Evolutionary conservation across 2,797 vertebrate species (phyloP).

Genomic region (Sebastes reedi): DNA sequence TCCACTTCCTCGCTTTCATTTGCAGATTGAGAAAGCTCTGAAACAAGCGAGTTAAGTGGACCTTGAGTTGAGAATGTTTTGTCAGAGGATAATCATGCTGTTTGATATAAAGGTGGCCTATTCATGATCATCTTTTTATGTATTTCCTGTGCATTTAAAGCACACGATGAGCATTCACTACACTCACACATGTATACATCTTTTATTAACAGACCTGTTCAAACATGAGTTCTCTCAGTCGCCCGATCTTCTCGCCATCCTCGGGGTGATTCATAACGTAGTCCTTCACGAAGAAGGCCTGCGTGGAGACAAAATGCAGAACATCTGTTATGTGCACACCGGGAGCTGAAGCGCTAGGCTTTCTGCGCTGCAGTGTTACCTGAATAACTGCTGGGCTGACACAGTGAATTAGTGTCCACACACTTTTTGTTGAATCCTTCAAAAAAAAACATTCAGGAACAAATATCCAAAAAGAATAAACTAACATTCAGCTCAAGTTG

Average conservation of each 20-base stretch:
- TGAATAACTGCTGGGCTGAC: conserved; percentile 57
- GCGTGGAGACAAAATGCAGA: conserved; percentile 55
- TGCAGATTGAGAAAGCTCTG: background rate
- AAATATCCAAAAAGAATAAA: conserved; percentile 9
- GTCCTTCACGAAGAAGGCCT: conserved; percentile 99
- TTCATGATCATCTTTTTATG: background rate
- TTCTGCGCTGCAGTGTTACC: conserved; percentile 36
- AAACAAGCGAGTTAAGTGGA: background rate
- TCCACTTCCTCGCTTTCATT: background rate
- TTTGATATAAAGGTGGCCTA: background rate
- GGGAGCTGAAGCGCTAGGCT: conserved; percentile 24
- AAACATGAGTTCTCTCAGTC: conserved; percentile 96
- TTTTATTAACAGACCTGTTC: conserved; percentile 89
- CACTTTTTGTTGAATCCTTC: conserved; percentile 10
- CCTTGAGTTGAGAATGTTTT: background rate
- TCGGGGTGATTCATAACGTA: conserved; percentile 96
- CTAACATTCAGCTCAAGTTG: conserved; percentile 4
- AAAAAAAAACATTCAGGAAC: background rate
- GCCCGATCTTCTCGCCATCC: conserved; percentile 96
- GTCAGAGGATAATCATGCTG: background rate
- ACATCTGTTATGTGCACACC: conserved; percentile 61
- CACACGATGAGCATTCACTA: background rate
- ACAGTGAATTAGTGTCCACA: conserved; percentile 45
- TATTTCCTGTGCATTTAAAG: background rate
- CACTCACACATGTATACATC: background rate